Evolutionary conservation across 2,888 invertebrate species (phyloP).

Genomic region (Agriopis aurantiaria): DNA sequence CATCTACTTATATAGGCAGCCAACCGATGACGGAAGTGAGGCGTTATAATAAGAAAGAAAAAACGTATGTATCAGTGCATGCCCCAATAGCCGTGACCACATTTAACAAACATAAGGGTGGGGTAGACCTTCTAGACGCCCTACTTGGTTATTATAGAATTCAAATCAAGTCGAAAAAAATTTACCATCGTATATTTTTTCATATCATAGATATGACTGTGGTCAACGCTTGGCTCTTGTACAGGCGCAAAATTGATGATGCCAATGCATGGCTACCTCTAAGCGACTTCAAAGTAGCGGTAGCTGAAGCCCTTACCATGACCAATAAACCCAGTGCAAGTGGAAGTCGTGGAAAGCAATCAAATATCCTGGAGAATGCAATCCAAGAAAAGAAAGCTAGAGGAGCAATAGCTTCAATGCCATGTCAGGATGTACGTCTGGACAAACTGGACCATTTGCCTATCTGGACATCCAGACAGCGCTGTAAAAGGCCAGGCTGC

Average conservation of each 20-base stretch:
- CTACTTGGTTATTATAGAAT: conserved; percentile 18
- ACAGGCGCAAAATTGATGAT: conserved; percentile 19
- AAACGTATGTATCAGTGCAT: neutral
- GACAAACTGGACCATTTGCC: conserved; percentile 26
- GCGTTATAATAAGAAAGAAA: conserved; percentile 10
- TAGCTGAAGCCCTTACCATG: conserved; percentile 25
- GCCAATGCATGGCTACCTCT: conserved; percentile 7
- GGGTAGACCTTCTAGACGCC: conserved; percentile 15
- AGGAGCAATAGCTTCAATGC: neutral
- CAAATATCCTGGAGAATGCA: conserved; percentile 15
- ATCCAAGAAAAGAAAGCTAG: conserved; percentile 2
- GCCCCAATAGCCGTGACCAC: conserved; percentile 19
- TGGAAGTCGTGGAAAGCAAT: conserved; percentile 1
- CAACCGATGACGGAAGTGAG: conserved; percentile 13
- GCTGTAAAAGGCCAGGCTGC: conserved; percentile 14
- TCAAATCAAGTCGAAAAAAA: conserved; percentile 17
- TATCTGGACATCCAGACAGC: conserved; percentile 30
- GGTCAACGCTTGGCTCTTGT: conserved; percentile 28
- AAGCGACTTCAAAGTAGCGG: conserved; percentile 25
- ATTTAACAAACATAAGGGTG: conserved; percentile 16
- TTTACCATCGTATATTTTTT: conserved; percentile 27
- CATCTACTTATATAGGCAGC: conserved; percentile 32
- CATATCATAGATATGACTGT: conserved; percentile 25
- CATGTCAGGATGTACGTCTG: conserved; percentile 19
- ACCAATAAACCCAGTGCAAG: conserved; percentile 11